A percentile compares a stretch with the other conserved stretches of the same genome.
Conservation (phyloP, 2,113 vertebrate species). For the Enhydra lutris region DNA sequence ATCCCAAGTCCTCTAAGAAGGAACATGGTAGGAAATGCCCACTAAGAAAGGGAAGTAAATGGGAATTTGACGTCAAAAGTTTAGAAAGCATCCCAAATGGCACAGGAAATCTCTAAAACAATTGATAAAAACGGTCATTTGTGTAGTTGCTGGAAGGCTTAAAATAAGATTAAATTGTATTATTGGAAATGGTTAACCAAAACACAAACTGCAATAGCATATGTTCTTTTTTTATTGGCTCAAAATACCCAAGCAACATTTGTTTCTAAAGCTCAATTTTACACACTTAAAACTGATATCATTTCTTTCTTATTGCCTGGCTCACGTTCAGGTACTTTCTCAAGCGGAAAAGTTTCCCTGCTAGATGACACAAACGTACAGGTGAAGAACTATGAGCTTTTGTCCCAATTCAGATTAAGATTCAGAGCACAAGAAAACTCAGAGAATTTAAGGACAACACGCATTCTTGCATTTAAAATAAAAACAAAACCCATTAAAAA, state of each 20-base stretch:
- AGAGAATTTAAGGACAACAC: background rate
- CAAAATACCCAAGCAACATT: background rate
- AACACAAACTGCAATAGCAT: background rate
- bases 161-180: slow-evolving; percentile 8
- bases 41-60: background rate
- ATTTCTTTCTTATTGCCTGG: slow-evolving; percentile 22
- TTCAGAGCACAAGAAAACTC: background rate
- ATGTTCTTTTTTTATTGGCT: background rate
- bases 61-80: background rate
- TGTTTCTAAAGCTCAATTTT: background rate
- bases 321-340: slow-evolving; percentile 17
- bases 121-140: background rate
- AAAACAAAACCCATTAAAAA: background rate
- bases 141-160: background rate
- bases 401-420: background rate
- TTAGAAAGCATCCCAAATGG: background rate
- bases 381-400: background rate
- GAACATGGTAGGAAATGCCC: background rate
- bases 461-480: background rate
- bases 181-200: background rate
- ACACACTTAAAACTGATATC: background rate
- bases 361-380: background rate
- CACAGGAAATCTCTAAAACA: background rate
- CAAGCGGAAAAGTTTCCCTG: background rate
- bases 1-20: background rate